These are phyloP conservation scores for Caenorhabditis sinica DNA, from an alignment of 2,888 invertebrate species.

Conservation along the genomic window DNA sequence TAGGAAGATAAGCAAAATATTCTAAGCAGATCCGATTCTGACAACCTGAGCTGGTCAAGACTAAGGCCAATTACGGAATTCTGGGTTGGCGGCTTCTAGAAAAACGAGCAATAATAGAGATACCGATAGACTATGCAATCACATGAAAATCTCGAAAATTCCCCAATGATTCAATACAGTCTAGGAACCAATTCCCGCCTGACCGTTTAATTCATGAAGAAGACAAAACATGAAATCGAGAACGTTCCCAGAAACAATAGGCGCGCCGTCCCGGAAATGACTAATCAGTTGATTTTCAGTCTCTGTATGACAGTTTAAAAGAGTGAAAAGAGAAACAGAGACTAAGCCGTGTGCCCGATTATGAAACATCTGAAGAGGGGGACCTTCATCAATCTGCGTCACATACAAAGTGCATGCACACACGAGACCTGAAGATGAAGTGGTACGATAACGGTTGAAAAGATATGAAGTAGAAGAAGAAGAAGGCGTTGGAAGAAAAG, in stretches of 20 bases:
- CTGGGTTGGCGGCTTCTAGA: no score
- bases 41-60: background rate
- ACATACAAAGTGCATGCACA: conserved; percentile 14
- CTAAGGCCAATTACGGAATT: no score
- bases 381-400: conserved; percentile 57
- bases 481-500: conserved; percentile 10
- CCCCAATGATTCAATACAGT: no score
- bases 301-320: background rate
- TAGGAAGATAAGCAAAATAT: background rate
- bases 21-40: no score
- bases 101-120: no score
- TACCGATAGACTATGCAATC: no score
- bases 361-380: conserved; percentile 50
- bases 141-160: no score
- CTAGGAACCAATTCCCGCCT: no score
- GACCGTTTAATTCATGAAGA: no score
- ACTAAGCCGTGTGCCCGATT: conserved; percentile 41
- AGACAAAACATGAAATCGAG: background rate
- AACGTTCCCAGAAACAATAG: conserved; percentile 6
- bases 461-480: background rate
- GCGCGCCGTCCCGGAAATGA: background rate
- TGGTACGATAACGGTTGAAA: conserved; percentile 37
- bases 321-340: background rate
- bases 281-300: conserved; percentile 43
- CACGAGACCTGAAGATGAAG: conserved; percentile 47